Conservation (phyloP, 1,140 invertebrate species). For the Diorhabda sublineata region DNA sequence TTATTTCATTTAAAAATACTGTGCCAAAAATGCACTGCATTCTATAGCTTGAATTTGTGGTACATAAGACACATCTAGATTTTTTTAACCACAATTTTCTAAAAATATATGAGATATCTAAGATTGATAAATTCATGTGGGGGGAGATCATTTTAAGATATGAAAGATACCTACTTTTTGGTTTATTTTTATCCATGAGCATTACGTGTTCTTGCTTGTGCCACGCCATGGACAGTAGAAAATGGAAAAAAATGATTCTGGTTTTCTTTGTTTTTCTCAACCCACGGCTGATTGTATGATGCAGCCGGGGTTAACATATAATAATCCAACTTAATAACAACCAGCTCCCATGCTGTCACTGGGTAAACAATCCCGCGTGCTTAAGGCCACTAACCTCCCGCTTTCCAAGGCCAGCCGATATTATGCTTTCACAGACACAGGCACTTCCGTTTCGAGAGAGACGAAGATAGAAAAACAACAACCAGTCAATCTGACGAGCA, state of each 20-base stretch:
- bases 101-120: background rate
- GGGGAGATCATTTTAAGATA: background rate
- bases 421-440: slow-evolving; percentile 32
- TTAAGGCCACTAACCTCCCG: slow-evolving; percentile 43
- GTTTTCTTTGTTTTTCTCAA: slow-evolving; percentile 20
- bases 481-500: slow-evolving; percentile 24
- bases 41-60: background rate
- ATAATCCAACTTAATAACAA: slow-evolving; percentile 12
- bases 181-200: slow-evolving; percentile 67
- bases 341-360: slow-evolving; percentile 30
- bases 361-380: slow-evolving; percentile 45
- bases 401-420: slow-evolving; percentile 40
- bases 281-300: slow-evolving; percentile 13
- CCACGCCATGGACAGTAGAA: slow-evolving; percentile 59
- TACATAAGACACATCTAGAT: background rate
- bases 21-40: background rate
- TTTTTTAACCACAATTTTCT: background rate
- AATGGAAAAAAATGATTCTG: slow-evolving; percentile 14
- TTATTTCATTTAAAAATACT: slow-evolving; percentile 4
- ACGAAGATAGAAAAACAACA: slow-evolving; percentile 37
- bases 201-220: slow-evolving; percentile 69
- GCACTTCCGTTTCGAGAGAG: slow-evolving; percentile 33
- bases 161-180: slow-evolving; percentile 59
- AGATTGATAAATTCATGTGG: slow-evolving; percentile 10
- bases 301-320: slow-evolving; percentile 16